Percentiles rank a stretch among this genome's conserved stretches.
Evolutionary conservation across 1,140 invertebrate species (phyloP).

Genomic region (Yoshiicerus persimilis): DNA sequence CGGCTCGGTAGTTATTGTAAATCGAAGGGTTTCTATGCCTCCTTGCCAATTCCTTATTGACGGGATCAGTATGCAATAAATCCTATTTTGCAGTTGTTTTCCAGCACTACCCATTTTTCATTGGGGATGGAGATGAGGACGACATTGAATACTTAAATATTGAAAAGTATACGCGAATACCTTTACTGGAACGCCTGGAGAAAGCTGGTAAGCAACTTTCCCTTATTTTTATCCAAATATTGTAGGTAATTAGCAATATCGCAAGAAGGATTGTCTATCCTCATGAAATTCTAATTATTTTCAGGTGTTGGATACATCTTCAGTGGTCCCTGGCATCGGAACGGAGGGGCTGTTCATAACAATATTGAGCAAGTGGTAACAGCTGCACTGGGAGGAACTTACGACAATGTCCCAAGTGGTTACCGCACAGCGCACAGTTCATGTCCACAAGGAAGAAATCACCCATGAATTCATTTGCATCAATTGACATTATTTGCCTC

Average conservation of each 20-base stretch:
- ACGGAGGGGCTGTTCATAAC: constrained; percentile 58
- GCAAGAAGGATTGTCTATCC: not conserved
- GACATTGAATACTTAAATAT: constrained; percentile 55
- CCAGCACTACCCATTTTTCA: too few relatives aligned
- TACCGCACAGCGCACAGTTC: constrained; percentile 58
- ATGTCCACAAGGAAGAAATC: constrained; percentile 52
- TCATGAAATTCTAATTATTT: not conserved
- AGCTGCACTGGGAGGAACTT: constrained; percentile 54
- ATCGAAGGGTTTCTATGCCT: too few relatives aligned
- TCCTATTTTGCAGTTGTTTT: too few relatives aligned
- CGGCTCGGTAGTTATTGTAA: too few relatives aligned
- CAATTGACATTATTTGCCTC: too few relatives aligned
- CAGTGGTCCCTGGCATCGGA: constrained; percentile 63
- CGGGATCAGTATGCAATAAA: too few relatives aligned
- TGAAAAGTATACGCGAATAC: constrained; percentile 50
- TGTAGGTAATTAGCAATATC: too few relatives aligned
- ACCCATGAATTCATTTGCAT: constrained; percentile 53
- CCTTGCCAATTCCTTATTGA: too few relatives aligned
- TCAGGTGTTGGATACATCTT: constrained; percentile 59
- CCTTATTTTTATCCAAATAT: too few relatives aligned
- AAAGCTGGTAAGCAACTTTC: constrained; percentile 54
- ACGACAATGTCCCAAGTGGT: constrained; percentile 55
- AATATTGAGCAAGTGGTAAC: constrained; percentile 59
- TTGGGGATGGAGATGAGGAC: constrained; percentile 53
- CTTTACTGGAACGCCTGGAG: constrained; percentile 56